Conservation (phyloP, 1,140 invertebrate species). For the Alviniconcha marisindica region DNA sequence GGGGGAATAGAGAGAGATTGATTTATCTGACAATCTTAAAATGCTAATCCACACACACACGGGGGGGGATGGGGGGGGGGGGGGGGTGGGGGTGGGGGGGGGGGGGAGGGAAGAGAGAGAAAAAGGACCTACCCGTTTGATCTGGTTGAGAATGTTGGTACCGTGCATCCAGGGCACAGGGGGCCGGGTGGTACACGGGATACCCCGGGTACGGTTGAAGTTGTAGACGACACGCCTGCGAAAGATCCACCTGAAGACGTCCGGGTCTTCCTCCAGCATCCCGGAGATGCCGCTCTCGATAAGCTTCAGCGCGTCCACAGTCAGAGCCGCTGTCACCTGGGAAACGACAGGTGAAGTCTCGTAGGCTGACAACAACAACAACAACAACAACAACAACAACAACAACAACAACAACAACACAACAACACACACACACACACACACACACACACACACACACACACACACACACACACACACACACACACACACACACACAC, state of each 20-base stretch:
- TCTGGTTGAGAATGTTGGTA: conserved; percentile 55
- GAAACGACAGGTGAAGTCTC: not conserved
- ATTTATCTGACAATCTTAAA: no score
- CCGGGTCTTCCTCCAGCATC: conserved; percentile 59
- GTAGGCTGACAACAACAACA: no score
- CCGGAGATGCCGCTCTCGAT: conserved; percentile 61
- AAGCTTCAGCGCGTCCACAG: conserved; percentile 65
- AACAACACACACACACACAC: no score
- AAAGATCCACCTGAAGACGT: conserved; percentile 68
- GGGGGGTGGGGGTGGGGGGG: no score
- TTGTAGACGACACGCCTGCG: conserved; percentile 68
- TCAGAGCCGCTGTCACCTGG: conserved; percentile 68
- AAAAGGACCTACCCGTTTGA: conserved; percentile 60
- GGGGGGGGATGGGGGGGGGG: no score
- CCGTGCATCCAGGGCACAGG: conserved; percentile 71
- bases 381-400: no score
- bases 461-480: no score
- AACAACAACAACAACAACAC: no score
- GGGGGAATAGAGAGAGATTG: no score
- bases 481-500: no score
- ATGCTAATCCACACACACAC: conserved; percentile 8
- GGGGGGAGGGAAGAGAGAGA: not conserved
- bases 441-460: no score
- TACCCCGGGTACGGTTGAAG: conserved; percentile 66
- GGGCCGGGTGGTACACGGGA: conserved; percentile 61